Conservation (phyloP, 1,140 invertebrate species). For the Teleopsis dalmanni region DNA sequence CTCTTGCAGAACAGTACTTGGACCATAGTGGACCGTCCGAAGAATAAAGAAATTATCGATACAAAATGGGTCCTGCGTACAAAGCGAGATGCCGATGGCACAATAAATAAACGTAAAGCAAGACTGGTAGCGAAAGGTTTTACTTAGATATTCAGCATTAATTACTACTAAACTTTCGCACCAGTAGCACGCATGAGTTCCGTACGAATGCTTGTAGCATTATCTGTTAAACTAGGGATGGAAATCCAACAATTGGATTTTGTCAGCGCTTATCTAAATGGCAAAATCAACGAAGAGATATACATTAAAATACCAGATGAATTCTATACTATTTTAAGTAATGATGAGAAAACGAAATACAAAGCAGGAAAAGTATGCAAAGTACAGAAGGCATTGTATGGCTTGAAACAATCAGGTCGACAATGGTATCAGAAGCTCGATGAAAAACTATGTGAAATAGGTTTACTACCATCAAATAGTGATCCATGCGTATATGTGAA, state of each 20-base stretch:
- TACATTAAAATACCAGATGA: not conserved
- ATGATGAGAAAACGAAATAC: too few relatives aligned
- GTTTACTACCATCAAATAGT: not conserved
- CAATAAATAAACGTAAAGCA: too few relatives aligned
- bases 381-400: constrained; percentile 3
- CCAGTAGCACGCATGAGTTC: not conserved
- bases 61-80: too few relatives aligned
- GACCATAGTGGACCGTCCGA: too few relatives aligned
- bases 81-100: too few relatives aligned
- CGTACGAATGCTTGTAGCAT: not conserved
- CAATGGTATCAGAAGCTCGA: not conserved
- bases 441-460: not conserved
- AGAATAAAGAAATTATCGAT: too few relatives aligned
- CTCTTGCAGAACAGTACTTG: too few relatives aligned
- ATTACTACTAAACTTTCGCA: not conserved
- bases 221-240: not conserved
- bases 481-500: not conserved
- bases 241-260: not conserved
- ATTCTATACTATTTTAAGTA: not conserved
- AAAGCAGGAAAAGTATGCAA: not conserved
- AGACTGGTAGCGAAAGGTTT: not conserved
- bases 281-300: not conserved
- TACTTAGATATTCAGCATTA: not conserved
- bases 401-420: not conserved
- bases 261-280: not conserved